These are phyloP conservation scores for Ceriagrion tenellum DNA, from an alignment of 2,888 invertebrate genomes.

Conservation along the genomic window DNA sequence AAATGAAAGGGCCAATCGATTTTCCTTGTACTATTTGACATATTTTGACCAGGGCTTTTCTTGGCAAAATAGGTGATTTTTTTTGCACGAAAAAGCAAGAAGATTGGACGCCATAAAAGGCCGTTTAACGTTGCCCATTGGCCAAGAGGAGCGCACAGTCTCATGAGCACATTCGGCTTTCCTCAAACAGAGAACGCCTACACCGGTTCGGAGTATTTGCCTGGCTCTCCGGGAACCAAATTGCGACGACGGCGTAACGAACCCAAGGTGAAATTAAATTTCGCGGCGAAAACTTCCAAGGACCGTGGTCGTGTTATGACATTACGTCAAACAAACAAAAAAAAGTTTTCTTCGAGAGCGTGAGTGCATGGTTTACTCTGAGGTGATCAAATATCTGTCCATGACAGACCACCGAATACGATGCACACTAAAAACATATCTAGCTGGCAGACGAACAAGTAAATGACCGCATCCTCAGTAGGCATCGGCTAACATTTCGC, in stretches of 20 bases:
- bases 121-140: not conserved
- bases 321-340: not conserved
- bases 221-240: not conserved
- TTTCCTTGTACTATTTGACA: no score
- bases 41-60: no score
- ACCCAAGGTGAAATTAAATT: not conserved
- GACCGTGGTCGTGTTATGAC: not conserved
- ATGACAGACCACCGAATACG: not conserved
- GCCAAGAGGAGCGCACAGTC: not conserved
- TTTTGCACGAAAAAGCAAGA: not conserved
- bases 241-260: not conserved
- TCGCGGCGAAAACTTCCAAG: not conserved
- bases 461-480: not conserved
- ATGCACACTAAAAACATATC: not conserved
- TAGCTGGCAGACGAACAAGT: not conserved
- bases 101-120: not conserved
- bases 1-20: no score
- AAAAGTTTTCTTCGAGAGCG: not conserved
- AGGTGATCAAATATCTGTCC: not conserved
- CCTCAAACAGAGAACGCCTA: not conserved
- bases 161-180: not conserved
- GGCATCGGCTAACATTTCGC: not conserved
- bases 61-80: not conserved
- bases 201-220: not conserved
- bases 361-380: not conserved